A percentile compares a stretch with the other conserved stretches of the same genome.
These are phyloP conservation scores for Gonioctena quinquepunctata DNA, from an alignment of 1,140 invertebrate genomes.

Conservation along the genomic window DNA sequence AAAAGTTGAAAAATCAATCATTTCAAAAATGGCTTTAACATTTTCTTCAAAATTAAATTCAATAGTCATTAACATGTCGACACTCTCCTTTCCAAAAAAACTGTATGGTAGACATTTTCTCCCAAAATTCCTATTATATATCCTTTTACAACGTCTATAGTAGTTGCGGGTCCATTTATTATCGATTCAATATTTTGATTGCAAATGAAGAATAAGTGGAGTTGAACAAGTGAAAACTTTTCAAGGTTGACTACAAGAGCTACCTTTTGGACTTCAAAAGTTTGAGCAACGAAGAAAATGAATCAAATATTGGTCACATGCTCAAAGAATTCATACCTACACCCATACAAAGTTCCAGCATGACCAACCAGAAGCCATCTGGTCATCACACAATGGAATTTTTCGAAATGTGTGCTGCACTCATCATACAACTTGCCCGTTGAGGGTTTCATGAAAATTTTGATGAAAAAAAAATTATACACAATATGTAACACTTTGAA, in stretches of 20 bases:
- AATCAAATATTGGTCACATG: slow-evolving; percentile 65
- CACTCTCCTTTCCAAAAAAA: too few species aligned
- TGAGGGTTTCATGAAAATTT: slow-evolving; percentile 55
- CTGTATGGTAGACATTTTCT: too few species aligned
- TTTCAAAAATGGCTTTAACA: too few species aligned
- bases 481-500: too few species aligned
- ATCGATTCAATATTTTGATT: neutral
- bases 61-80: too few species aligned
- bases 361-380: slow-evolving; percentile 51
- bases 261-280: slow-evolving; percentile 98
- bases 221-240: neutral
- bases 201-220: neutral
- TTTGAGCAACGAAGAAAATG: slow-evolving; percentile 76
- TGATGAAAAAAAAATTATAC: too few species aligned
- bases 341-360: slow-evolving; percentile 54
- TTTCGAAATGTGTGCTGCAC: slow-evolving; percentile 98
- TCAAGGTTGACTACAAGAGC: slow-evolving; percentile 90
- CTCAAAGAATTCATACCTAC: slow-evolving; percentile 48
- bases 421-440: slow-evolving; percentile 96
- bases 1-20: too few species aligned
- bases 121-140: too few species aligned
- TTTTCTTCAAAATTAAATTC: too few species aligned
- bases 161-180: too few species aligned
- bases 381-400: slow-evolving; percentile 99
- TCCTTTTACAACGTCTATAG: too few species aligned